Percentiles rank a stretch among this genome's conserved stretches.
These are phyloP conservation scores for Nyctibius bracteatus DNA, from an alignment of 2,113 vertebrate genomes.

Conservation along the genomic window DNA sequence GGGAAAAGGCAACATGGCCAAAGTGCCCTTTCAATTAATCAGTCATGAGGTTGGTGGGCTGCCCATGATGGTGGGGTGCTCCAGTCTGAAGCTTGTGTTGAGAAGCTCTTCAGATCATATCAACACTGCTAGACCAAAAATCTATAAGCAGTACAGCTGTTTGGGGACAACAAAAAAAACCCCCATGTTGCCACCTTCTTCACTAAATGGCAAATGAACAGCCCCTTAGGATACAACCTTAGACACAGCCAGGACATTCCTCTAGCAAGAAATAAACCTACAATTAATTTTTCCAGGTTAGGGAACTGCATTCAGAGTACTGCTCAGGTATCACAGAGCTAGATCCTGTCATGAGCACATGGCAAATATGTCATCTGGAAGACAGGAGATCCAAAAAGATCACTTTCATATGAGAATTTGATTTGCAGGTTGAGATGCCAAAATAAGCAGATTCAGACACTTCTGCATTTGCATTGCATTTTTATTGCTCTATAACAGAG, in stretches of 20 bases:
- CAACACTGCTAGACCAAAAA: background rate
- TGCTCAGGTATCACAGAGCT: background rate
- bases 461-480: constrained; percentile 10
- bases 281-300: background rate
- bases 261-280: background rate
- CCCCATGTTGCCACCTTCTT: background rate
- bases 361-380: background rate
- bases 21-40: background rate
- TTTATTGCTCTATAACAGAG: background rate
- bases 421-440: background rate
- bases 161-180: background rate
- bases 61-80: background rate
- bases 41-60: background rate
- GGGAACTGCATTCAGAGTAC: background rate
- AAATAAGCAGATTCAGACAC: constrained; percentile 3
- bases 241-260: background rate
- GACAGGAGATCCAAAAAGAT: background rate
- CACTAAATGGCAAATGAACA: background rate
- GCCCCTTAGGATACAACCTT: background rate
- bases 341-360: background rate
- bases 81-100: background rate
- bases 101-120: background rate
- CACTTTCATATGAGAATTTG: background rate
- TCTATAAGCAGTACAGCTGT: background rate
- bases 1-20: background rate